phyloP scores from a whole-genome alignment of 1,140 invertebrate species.

The Condylostylus longicornis region DNA sequence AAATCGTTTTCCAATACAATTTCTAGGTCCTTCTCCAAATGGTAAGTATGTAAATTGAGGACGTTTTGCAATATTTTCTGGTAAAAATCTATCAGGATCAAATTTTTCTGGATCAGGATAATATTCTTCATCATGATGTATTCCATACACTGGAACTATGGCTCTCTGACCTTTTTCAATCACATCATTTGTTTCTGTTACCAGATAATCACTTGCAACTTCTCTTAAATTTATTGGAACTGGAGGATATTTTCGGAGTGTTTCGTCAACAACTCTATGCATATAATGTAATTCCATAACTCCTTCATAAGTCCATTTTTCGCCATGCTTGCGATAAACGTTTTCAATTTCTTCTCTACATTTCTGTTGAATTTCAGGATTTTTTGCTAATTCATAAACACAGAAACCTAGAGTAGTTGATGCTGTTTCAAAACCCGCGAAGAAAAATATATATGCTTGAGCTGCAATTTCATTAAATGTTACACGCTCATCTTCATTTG shows the following conservation, averaged over 20 bases:
- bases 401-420: constrained; percentile 38
- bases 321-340: constrained; percentile 23
- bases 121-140: constrained; percentile 40
- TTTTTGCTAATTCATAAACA: constrained; percentile 38
- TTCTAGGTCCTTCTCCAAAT: constrained; percentile 53
- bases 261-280: constrained; percentile 37
- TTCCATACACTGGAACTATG: constrained; percentile 14
- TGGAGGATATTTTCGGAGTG: constrained; percentile 47
- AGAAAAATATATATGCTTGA: constrained; percentile 23
- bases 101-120: constrained; percentile 41
- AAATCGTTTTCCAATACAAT: constrained; percentile 39
- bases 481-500: constrained; percentile 7
- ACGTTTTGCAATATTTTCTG: constrained; percentile 34
- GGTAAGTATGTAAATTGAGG: constrained; percentile 45
- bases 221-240: constrained; percentile 40
- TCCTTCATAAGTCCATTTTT: constrained; percentile 32
- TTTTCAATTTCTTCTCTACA: constrained; percentile 39
- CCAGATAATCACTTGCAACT: constrained; percentile 39
- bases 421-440: constrained; percentile 37
- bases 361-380: constrained; percentile 42
- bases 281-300: constrained; percentile 43
- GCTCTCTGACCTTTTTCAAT: constrained; percentile 18
- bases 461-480: constrained; percentile 14
- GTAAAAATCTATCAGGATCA: constrained; percentile 43
- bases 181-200: constrained; percentile 35